Base-by-base conservation (phyloP, 2,888 invertebrate genomes). In the Epinotia bilunana region DNA sequence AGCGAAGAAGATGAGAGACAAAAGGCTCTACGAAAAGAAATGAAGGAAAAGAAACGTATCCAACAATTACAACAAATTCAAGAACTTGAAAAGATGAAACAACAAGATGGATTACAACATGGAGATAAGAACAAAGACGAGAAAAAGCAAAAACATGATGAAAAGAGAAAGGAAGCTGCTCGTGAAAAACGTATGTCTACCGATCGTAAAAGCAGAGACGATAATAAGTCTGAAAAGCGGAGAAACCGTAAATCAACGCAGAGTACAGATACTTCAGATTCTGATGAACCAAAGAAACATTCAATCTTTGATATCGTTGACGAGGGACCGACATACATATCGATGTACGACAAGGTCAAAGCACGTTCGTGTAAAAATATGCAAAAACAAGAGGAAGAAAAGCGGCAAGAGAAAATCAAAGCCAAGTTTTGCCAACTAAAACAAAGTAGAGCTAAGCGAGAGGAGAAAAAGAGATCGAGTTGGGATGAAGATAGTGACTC, bases 341-440 rank as follows among this genome's bases (percentile, higher is more conserved):
- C 99, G 12, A 99, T 99, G 99, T 99, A 99, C 88, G 99, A 99
- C 87, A 99, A 99, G 91, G 98, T 98, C 0, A 98, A 98, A 90
- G 98, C 98, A 3, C 95, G 98, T 58, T 98, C 98, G 33, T 98
- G 98, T 83, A 98, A 98, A 90, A 98, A 98, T 88, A 97, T 98
- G 97, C 97, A 98, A 87, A 98, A 98, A 86, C 96, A 98, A 86
- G 97, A 97, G 86, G 98, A 98, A 88, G 97, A 98, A 89, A 98
- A 98, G 86, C 95, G 97, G 0, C 96, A 96, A 87, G 96, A 97
- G 87, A 98, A 98, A 86, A 96, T 97, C 71, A 97, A 98, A 89
- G 98, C 98, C 11, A 98, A 98, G 90, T 98, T 98, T 86, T 97
- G 96, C 80, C 97, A 97, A 84, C 87, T 98, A 77, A 98, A 98